A percentile compares a stretch with the other conserved stretches of the same genome.
Evolutionary conservation across 2,888 invertebrate species (phyloP).

Genomic region (Mesoligia furuncula): DNA sequence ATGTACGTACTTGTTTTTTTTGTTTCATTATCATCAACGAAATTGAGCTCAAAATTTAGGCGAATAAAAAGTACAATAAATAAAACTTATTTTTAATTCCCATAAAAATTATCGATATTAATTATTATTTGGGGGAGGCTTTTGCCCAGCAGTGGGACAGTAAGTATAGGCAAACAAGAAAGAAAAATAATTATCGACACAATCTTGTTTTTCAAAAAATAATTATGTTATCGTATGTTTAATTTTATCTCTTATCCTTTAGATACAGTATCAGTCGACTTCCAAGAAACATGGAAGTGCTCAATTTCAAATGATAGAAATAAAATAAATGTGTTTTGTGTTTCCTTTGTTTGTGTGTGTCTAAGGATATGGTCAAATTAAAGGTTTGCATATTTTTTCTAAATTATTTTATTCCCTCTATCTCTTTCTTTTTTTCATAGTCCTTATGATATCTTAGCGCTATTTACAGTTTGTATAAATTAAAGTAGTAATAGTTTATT

Average conservation of each 20-base stretch:
- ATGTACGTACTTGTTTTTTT: not conserved
- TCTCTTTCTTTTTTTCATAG: conserved; percentile 89
- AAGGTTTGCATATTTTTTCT: conserved; percentile 76
- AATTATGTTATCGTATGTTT: conserved; percentile 17
- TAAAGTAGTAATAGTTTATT: conserved; percentile 87
- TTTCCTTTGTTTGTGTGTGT: conserved; percentile 7
- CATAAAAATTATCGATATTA: not conserved
- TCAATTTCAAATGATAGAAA: conserved; percentile 10
- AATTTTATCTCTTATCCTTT: conserved; percentile 21
- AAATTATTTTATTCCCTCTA: conserved; percentile 89
- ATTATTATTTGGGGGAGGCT: too few species aligned
- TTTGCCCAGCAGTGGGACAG: too few species aligned
- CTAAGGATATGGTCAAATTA: conserved; percentile 68
- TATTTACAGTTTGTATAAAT: conserved; percentile 90
- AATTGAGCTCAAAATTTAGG: not conserved
- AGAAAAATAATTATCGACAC: not conserved
- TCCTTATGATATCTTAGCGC: conserved; percentile 87
- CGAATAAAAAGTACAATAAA: not conserved
- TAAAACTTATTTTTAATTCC: not conserved
- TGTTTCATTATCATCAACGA: conserved; percentile 30
- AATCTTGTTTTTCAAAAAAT: conserved; percentile 36
- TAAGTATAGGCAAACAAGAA: too few species aligned
- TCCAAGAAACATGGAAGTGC: conserved; percentile 12
- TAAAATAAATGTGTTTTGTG: conserved; percentile 9
- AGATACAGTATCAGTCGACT: not conserved